Evolutionary conservation across 2,113 vertebrate species (phyloP), one percentile per base, ranked within the genome.

Genomic region (Oostethus manadensis): DNA sequence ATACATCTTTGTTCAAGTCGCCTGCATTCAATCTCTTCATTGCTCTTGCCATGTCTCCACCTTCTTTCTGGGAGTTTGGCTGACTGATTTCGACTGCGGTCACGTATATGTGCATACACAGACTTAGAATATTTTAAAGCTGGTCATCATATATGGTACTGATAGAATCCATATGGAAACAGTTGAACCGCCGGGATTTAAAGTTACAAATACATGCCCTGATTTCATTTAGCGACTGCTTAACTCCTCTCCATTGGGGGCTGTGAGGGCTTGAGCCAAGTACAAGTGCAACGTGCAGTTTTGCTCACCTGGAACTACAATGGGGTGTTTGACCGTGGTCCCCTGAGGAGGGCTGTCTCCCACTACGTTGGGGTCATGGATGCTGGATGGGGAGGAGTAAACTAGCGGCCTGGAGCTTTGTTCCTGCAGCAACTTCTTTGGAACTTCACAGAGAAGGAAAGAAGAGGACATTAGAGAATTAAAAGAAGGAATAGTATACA

Each of bases 361-460:
- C 84, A 93, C 89, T 78, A 93, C 84, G 82, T 92, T 88, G 60
- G 90, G 92, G 85, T 94, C 92, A 87, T 92, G 89, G 56, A 60
- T 73, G 54, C 78, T 69, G 29, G 89, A 81, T 59, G 88, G 84
- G 45, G 85, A 77, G 69, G 88, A 74, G 84, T 82, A 87, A 58
- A 55, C 71, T 14, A 86, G 89, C 23, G 89, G 77, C 67, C 81
- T 86, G 82, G 89, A 77, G 78, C 83, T 80, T 18, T 84, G 88
- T 78, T 92, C 92, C 83, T 93, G 88, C 56, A 95, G 85, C 64
- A 94, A 85, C 77, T 93, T 93, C 90, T 89, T 94, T 77, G 93
- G 92, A 62, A 95, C 93, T 95, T 69, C 59, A 66, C 16, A 77
- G 44, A 78, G 61, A 70, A 60, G 64, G 51, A 86, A 64, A 71